phyloP scores from a whole-genome alignment of 2,113 vertebrate genomes.

The Hydropotes inermis region DNA sequence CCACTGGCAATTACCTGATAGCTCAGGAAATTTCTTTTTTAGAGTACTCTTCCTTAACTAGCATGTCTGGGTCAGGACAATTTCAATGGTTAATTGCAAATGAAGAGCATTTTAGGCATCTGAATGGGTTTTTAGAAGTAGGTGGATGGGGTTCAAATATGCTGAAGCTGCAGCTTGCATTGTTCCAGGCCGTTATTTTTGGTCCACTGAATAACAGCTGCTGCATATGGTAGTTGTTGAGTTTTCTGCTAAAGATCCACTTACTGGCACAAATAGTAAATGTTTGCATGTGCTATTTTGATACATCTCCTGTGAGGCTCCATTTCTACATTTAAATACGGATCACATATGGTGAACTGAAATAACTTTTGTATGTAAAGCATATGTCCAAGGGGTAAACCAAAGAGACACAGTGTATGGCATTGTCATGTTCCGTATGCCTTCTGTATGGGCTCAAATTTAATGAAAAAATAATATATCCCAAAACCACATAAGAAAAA shows the following conservation, averaged over 20 bases:
- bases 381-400: constrained; percentile 71
- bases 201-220: constrained; percentile 65
- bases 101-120: neutral
- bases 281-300: constrained; percentile 72
- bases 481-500: constrained; percentile 8
- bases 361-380: constrained; percentile 73
- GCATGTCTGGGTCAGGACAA: neutral
- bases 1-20: neutral
- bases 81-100: constrained; percentile 39
- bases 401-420: constrained; percentile 54
- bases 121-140: neutral
- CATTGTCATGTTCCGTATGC: constrained; percentile 40
- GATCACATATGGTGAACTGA: constrained; percentile 65
- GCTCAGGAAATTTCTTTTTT: neutral
- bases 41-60: neutral
- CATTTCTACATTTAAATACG: constrained; percentile 70
- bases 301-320: constrained; percentile 72
- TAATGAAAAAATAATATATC: constrained; percentile 51
- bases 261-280: constrained; percentile 70
- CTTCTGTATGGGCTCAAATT: neutral
- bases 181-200: constrained; percentile 20
- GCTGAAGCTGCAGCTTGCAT: neutral
- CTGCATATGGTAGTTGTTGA: constrained; percentile 7
- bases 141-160: neutral
- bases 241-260: constrained; percentile 52